phyloP scores from a whole-genome alignment of 2,797 vertebrate genomes.

The Galago senegalensis region DNA sequence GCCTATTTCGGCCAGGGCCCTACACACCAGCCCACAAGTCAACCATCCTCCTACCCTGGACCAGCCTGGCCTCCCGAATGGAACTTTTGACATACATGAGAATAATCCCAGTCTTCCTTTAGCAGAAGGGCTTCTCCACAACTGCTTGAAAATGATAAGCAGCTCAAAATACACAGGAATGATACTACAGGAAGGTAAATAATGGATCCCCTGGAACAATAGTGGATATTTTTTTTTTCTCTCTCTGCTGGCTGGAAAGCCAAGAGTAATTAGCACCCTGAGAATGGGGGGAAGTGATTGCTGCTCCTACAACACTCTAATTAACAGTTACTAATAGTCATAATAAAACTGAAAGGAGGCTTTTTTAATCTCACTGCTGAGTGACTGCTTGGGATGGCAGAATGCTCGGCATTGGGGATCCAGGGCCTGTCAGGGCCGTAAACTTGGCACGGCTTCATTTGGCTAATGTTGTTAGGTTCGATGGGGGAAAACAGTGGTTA shows the following conservation, averaged over 20 bases:
- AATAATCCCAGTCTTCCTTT: neutral
- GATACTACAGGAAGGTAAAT: slow-evolving; percentile 31
- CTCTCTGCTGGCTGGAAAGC: slow-evolving; percentile 62
- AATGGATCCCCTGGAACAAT: slow-evolving; percentile 16
- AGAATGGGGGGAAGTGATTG: neutral
- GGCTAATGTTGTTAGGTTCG: neutral
- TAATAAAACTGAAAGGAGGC: slow-evolving; percentile 64
- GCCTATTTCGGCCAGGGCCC: accelerated
- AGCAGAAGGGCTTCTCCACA: neutral
- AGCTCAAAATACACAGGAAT: slow-evolving; percentile 51
- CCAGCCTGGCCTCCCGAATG: neutral
- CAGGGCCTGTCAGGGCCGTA: neutral
- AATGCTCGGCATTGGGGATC: accelerated
- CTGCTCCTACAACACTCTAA: slow-evolving; percentile 61
- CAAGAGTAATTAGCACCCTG: slow-evolving; percentile 74
- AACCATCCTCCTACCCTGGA: accelerated
- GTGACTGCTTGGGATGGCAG: slow-evolving; percentile 16
- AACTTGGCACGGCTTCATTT: neutral
- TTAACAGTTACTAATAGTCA: slow-evolving; percentile 76
- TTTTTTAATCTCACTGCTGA: neutral
- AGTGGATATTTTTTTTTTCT: neutral
- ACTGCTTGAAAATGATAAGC: neutral
- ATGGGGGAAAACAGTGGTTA: neutral
- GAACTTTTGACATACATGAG: neutral
- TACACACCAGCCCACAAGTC: neutral